Base-by-base conservation (phyloP, 35 echinoderm and acorn worm species). In the Patiria miniata region DNA sequence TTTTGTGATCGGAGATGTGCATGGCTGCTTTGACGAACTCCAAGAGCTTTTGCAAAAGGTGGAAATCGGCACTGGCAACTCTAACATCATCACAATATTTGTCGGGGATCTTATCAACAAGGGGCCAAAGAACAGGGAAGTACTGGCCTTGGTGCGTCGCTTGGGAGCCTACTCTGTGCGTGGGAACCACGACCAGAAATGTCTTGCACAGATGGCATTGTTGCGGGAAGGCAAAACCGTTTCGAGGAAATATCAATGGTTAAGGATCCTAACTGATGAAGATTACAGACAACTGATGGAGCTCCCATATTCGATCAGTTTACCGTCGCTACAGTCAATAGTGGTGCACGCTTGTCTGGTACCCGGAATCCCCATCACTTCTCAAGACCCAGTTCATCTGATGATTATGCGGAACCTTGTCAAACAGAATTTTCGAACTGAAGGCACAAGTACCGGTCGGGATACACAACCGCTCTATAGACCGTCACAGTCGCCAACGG, bases 101-200 rank as follows among this genome's bases (percentile, higher is more conserved):
- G 91, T 93, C 57, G 91, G 91, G 8, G 91, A 93, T 68, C 69
- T 93, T 2, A 79, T 93, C 28, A 93, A 93, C 54, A 93, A 93
- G 52, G 91, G 91, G 16, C 91, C 91, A 23, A 93, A 93, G 39
- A 93, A 78, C 69, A 79, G 57, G 17, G 81, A 93, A n/a, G 91
- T 93, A 0, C 39, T 93, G 12, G 42, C 79, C 10, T 85, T 89
- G 21, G 80, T 93, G 7, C 8, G 86, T 7, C 19, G 36, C 12
- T 33, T 69, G 52, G 42, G 76, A 26, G 87, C 86, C 8, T 89
- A 40, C 26, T 77, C 50, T n/a, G 87, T 93, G 7, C 50, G 87
- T 56, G 91, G 91, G 26, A 93, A 93, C 40, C 91, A 93, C 50
- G 91, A 93, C 54, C 60, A 88, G 36, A 57, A 85, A 26, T 77